Percentiles rank a stretch among this genome's conserved stretches.
Conservation (phyloP, 2,888 invertebrate genomes). For the Xestia rhomboidea region DNA sequence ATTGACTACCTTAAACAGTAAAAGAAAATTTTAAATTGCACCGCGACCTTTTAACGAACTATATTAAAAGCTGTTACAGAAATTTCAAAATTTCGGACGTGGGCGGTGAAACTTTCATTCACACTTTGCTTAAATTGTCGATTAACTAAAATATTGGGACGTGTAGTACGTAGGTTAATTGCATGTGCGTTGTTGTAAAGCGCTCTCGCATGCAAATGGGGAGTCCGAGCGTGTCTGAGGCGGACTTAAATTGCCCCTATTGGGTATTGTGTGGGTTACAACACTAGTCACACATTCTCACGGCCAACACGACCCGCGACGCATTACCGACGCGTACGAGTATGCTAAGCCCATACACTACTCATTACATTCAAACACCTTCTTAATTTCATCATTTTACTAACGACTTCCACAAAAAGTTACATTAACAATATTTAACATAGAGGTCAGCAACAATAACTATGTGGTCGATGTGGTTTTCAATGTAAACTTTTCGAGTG, state of each 20-base stretch:
- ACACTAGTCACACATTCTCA: conserved; percentile 87
- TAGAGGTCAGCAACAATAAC: conserved; percentile 27
- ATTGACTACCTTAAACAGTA: conserved; percentile 51
- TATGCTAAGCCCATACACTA: conserved; percentile 58
- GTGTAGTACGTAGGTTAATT: conserved; percentile 57
- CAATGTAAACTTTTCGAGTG: background rate
- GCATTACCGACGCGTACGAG: conserved; percentile 50
- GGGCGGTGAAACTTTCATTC: conserved; percentile 47
- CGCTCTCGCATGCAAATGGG: conserved; percentile 76
- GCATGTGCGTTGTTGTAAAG: conserved; percentile 58
- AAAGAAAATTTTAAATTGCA: conserved; percentile 56
- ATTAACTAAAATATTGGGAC: conserved; percentile 55
- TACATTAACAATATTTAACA: conserved; percentile 6
- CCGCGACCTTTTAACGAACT: conserved; percentile 45
- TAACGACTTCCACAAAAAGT: conserved; percentile 52
- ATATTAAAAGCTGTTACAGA: conserved; percentile 35
- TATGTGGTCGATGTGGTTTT: conserved; percentile 26
- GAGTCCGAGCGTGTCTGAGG: conserved; percentile 81
- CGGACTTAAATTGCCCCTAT: conserved; percentile 83
- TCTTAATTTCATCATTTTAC: conserved; percentile 54
- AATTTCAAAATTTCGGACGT: conserved; percentile 49
- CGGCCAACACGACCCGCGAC: conserved; percentile 78
- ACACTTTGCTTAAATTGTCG: conserved; percentile 35
- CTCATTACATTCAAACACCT: conserved; percentile 72
- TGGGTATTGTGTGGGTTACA: conserved; percentile 83